A percentile compares a stretch with the other conserved stretches of the same genome.
Evolutionary conservation across 2,888 invertebrate species (phyloP).

Genomic region (Dynastes maya): DNA sequence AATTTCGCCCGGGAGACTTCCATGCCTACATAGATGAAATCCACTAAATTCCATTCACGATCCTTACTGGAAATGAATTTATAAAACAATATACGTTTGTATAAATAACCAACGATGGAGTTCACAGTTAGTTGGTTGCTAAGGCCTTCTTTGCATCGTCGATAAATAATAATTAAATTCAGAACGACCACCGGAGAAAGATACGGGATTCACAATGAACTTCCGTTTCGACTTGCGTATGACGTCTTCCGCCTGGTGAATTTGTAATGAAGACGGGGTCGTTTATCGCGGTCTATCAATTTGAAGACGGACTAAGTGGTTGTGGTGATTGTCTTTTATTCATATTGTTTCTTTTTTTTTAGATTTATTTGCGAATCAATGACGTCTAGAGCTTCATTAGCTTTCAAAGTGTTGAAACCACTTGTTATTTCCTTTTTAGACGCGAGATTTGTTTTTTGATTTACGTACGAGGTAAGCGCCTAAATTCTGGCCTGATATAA

Average conservation of each 20-base stretch:
- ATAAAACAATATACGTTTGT: slow-evolving; percentile 3
- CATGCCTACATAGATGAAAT: not conserved
- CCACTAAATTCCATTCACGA: not conserved
- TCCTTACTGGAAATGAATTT: slow-evolving; percentile 2
- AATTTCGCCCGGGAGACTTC: not conserved
- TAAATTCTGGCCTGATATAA: too few species aligned
- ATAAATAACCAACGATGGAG: not conserved
- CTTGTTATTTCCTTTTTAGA: too few species aligned
- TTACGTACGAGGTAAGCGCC: too few species aligned
- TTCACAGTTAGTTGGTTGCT: slow-evolving; percentile 4
- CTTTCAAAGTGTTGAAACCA: too few species aligned
- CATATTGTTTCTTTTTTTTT: not conserved
- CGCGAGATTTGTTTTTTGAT: too few species aligned
- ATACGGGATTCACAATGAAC: slow-evolving; percentile 1
- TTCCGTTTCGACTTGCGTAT: slow-evolving; percentile 3
- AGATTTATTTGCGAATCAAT: not conserved
- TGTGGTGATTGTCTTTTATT: not conserved
- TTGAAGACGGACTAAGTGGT: not conserved
- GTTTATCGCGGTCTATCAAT: not conserved
- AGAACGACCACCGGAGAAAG: not conserved
- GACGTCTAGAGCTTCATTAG: too few species aligned
- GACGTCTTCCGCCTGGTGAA: slow-evolving; percentile 1
- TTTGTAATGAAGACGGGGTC: not conserved
- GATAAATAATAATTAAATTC: slow-evolving; percentile 11
- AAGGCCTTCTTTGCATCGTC: not conserved